phyloP scores from a whole-genome alignment of 2,888 invertebrate genomes.

The Branchellion lobata region DNA sequence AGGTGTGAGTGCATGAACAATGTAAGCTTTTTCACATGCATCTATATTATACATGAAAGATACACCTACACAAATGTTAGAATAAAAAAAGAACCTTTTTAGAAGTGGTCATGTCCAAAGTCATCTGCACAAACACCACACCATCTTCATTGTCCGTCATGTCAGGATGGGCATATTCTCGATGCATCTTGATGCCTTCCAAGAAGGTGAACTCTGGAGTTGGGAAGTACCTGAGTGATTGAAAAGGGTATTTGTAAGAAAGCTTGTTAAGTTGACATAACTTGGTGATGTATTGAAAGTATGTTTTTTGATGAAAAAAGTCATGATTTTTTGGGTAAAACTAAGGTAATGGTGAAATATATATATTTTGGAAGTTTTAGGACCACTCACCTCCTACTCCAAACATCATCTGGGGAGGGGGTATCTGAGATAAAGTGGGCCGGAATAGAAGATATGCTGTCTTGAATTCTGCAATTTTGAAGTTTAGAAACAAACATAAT shows the following conservation, averaged over 20 bases:
- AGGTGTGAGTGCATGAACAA: too few relatives aligned
- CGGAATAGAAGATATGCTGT: neutral
- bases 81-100: too few relatives aligned
- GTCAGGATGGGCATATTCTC: constrained; percentile 56
- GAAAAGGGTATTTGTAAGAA: too few relatives aligned
- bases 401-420: constrained; percentile 34
- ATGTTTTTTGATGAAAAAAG: too few relatives aligned
- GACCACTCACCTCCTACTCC: constrained; percentile 1
- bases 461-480: neutral
- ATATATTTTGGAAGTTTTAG: neutral
- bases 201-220: constrained; percentile 52
- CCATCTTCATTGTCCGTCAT: constrained; percentile 57
- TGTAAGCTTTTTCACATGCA: too few relatives aligned
- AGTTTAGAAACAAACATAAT: neutral
- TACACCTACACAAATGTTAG: neutral
- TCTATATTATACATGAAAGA: neutral
- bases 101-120: constrained; percentile 55
- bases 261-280: too few relatives aligned
- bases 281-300: too few relatives aligned
- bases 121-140: constrained; percentile 54
- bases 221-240: constrained; percentile 52
- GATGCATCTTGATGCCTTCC: constrained; percentile 55
- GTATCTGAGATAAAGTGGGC: neutral
- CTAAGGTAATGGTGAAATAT: too few relatives aligned
- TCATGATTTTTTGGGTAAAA: too few relatives aligned